These are phyloP conservation scores for Amazona finschi DNA, from an alignment of 2,797 vertebrate species.

Conservation along the genomic window DNA sequence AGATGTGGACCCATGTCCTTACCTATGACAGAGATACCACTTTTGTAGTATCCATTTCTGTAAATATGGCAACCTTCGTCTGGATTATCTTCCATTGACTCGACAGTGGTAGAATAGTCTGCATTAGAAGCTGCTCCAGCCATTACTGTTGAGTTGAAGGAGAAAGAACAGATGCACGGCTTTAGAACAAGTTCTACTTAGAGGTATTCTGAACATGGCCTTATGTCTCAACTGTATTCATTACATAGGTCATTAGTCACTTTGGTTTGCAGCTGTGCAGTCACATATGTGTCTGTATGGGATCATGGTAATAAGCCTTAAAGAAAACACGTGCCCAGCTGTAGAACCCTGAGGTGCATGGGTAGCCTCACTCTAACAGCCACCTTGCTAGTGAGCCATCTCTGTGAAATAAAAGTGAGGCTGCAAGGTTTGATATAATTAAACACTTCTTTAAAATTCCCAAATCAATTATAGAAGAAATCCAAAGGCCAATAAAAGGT, in stretches of 20 bases:
- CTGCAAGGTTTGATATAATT: not conserved
- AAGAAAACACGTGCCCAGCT: not conserved
- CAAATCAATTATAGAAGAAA: not conserved
- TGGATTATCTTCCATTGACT: not conserved
- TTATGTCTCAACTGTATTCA: not conserved
- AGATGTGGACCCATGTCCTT: not conserved
- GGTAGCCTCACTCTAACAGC: not conserved
- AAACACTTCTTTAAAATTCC: not conserved
- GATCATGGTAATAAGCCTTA: not conserved
- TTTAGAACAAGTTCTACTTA: not conserved
- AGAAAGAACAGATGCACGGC: not conserved
- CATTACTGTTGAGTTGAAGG: not conserved
- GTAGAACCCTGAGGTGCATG: not conserved
- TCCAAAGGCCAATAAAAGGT: not conserved
- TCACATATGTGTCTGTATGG: not conserved
- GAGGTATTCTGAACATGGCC: not conserved
- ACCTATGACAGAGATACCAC: constrained; percentile 84
- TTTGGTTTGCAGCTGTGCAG: not conserved
- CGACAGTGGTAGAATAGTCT: not conserved
- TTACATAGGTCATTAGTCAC: not conserved
- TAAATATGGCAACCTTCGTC: constrained; percentile 79
- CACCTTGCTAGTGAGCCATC: not conserved
- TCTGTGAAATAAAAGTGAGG: not conserved
- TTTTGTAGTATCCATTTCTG: constrained; percentile 81
- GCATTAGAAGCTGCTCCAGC: not conserved